These are phyloP conservation scores for Biston betularia DNA, from an alignment of 2,888 invertebrate genomes.

Conservation along the genomic window DNA sequence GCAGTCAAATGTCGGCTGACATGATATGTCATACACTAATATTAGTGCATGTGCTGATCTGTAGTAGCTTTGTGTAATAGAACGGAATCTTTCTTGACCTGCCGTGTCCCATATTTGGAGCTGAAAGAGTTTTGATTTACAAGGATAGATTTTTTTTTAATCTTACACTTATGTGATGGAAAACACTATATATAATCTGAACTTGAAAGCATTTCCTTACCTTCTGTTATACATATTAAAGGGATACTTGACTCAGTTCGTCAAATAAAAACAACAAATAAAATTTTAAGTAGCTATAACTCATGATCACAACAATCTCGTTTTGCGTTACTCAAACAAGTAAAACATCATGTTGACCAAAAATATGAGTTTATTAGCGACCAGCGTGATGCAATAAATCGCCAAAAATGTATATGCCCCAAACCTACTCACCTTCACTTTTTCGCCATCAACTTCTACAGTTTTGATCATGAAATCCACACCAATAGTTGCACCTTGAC, in stretches of 20 bases:
- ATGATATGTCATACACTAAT: slow-evolving; percentile 98
- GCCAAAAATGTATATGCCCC: slow-evolving; percentile 48
- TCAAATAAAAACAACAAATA: no score
- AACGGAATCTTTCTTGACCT: slow-evolving; percentile 98
- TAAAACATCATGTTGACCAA: slow-evolving; percentile 28
- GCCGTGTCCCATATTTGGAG: slow-evolving; percentile 99
- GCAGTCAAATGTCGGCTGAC: slow-evolving; percentile 99
- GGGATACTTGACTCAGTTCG: no score
- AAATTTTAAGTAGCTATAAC: not conserved
- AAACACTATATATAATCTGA: no score
- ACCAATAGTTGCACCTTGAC: slow-evolving; percentile 99
- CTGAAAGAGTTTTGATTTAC: slow-evolving; percentile 75
- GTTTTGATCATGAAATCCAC: slow-evolving; percentile 99
- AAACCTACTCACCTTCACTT: slow-evolving; percentile 91
- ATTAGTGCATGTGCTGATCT: slow-evolving; percentile 98
- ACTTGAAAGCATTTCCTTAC: no score
- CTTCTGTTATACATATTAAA: no score
- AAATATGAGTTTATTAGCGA: slow-evolving; percentile 41
- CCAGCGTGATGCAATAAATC: slow-evolving; percentile 59
- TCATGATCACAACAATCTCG: not conserved
- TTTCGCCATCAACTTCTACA: slow-evolving; percentile 97
- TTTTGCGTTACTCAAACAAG: slow-evolving; percentile 13
- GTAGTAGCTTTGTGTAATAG: slow-evolving; percentile 99
- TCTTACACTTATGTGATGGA: no score
- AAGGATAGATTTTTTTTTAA: not conserved